A percentile compares a stretch with the other conserved stretches of the same genome.
These are phyloP conservation scores for Dascyllus trimaculatus DNA, from an alignment of 2,113 vertebrate genomes.

Conservation along the genomic window DNA sequence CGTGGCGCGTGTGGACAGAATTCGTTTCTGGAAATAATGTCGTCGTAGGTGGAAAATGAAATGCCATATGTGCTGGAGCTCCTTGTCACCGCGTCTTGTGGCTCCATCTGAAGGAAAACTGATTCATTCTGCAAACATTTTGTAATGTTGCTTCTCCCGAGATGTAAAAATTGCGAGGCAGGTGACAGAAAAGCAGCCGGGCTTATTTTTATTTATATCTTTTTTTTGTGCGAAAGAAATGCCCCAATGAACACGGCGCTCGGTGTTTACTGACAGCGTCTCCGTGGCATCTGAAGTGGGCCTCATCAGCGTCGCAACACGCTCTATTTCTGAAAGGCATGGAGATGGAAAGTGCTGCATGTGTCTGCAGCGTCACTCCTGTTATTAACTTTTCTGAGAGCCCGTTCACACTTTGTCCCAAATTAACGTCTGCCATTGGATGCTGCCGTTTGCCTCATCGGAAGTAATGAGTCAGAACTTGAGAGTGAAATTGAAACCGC, in stretches of 20 bases:
- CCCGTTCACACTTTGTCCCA: conserved; percentile 1
- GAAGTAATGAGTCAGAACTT: background rate
- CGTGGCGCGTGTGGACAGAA: background rate
- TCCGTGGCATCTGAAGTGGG: background rate
- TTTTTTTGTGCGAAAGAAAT: background rate
- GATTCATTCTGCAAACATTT: background rate
- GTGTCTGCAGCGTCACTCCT: background rate
- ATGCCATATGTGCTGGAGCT: background rate
- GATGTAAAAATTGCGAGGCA: background rate
- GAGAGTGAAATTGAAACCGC: background rate
- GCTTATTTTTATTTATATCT: too few species aligned
- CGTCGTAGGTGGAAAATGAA: background rate
- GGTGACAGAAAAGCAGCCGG: background rate
- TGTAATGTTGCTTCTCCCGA: background rate
- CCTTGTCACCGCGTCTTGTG: background rate
- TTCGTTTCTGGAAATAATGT: conserved; percentile 11
- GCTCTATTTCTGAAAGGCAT: conserved; percentile 10
- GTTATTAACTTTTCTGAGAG: conserved; percentile 8
- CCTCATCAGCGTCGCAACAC: background rate
- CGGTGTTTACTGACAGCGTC: conserved; percentile 5
- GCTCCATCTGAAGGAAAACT: background rate
- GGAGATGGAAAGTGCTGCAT: background rate
- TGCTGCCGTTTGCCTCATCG: background rate
- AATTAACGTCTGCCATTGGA: conserved; percentile 11
- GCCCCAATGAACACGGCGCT: background rate